These are phyloP conservation scores for Physeter macrocephalus DNA, from an alignment of 2,113 vertebrate species.

Conservation along the genomic window DNA sequence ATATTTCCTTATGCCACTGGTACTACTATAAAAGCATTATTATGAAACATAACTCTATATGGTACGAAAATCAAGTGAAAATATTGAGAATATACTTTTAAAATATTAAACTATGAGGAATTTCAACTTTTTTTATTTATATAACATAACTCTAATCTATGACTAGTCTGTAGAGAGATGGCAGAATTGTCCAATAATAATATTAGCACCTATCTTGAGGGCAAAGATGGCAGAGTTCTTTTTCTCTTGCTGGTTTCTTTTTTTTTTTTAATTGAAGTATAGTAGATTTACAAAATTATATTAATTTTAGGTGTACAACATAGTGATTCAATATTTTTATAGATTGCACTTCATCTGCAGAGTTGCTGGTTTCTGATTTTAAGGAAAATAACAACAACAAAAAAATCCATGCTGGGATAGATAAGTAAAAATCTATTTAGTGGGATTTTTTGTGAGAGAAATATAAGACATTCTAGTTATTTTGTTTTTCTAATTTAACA, in stretches of 20 bases:
- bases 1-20: not conserved
- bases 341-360: not conserved
- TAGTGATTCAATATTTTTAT: not conserved
- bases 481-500: slow-evolving; percentile 9
- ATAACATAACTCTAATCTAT: not conserved
- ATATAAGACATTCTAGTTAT: not conserved
- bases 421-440: not conserved
- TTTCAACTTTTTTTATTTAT: not conserved
- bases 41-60: not conserved
- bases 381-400: not conserved
- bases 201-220: not conserved
- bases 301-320: not conserved
- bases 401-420: not conserved
- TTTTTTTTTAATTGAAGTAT: not conserved
- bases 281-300: not conserved
- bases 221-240: not conserved
- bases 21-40: not conserved
- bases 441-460: not conserved
- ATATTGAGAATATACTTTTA: not conserved
- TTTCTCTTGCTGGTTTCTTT: not conserved
- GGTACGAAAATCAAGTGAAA: not conserved
- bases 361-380: not conserved
- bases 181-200: not conserved
- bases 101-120: not conserved
- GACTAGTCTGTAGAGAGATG: not conserved